Evolutionary conservation across 2,113 vertebrate genomes (phyloP).

Genomic region (Nipponia nippon): DNA sequence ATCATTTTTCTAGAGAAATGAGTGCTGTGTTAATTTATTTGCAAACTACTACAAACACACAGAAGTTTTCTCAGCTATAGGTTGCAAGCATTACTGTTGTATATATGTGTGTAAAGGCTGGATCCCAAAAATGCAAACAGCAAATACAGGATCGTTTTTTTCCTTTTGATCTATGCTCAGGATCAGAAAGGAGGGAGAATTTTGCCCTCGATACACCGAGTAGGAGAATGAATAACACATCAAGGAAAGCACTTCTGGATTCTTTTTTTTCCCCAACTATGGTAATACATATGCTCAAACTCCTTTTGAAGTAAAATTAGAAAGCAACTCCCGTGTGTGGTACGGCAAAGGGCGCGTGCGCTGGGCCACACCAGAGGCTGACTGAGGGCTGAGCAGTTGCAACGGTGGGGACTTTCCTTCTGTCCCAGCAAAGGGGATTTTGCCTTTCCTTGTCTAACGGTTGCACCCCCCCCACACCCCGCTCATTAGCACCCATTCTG

Average conservation of each 20-base stretch:
- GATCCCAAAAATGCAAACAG: background rate
- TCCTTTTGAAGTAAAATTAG: slow-evolving; percentile 17
- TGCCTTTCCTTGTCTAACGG: background rate
- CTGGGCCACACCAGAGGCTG: background rate
- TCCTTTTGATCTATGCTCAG: background rate
- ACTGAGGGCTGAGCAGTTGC: background rate
- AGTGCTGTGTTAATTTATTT: background rate
- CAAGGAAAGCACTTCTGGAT: background rate
- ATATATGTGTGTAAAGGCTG: background rate
- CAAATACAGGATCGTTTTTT: background rate
- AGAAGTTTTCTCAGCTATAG: background rate
- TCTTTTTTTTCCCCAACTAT: background rate
- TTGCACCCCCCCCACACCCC: background rate
- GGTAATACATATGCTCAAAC: background rate
- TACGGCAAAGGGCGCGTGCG: background rate
- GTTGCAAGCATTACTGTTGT: background rate
- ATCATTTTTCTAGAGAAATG: background rate
- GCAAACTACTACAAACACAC: background rate
- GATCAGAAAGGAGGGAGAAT: background rate
- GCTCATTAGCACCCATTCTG: background rate
- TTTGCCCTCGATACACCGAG: background rate
- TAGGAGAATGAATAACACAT: background rate
- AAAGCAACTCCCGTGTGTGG: background rate
- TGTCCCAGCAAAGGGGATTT: background rate
- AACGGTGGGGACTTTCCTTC: background rate